phyloP scores from a whole-genome alignment of 2,113 vertebrate species.

The Jaculus jaculus region DNA sequence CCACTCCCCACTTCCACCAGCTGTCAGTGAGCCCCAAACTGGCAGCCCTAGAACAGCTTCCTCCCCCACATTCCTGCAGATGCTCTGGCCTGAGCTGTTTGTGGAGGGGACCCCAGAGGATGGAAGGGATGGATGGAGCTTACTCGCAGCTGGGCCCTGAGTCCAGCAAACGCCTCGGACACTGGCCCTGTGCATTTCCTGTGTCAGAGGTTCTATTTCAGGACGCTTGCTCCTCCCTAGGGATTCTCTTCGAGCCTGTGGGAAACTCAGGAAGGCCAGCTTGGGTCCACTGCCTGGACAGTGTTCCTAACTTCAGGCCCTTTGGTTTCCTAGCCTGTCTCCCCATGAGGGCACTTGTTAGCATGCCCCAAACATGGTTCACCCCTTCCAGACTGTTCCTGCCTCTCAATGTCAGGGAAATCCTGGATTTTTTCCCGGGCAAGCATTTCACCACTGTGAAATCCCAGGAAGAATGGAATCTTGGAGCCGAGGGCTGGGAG shows the following conservation, averaged over 20 bases:
- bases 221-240: neutral
- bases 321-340: neutral
- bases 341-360: accelerated
- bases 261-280: neutral
- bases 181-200: neutral
- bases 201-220: slow-evolving; percentile 62
- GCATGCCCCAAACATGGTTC: neutral
- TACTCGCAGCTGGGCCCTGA: neutral
- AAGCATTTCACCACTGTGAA: accelerated
- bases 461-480: neutral
- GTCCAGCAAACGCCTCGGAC: neutral
- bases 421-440: neutral
- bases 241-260: neutral
- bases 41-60: neutral
- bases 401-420: neutral
- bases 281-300: neutral
- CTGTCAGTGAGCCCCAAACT: neutral
- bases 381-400: neutral
- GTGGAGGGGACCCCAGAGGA: neutral
- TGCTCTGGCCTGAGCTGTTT: neutral
- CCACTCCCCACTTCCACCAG: neutral
- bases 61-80: neutral
- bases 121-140: neutral
- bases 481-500: neutral
- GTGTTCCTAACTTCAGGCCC: neutral